phyloP scores from a whole-genome alignment of 2,888 invertebrate species.

The Carterocephalus palaemon region DNA sequence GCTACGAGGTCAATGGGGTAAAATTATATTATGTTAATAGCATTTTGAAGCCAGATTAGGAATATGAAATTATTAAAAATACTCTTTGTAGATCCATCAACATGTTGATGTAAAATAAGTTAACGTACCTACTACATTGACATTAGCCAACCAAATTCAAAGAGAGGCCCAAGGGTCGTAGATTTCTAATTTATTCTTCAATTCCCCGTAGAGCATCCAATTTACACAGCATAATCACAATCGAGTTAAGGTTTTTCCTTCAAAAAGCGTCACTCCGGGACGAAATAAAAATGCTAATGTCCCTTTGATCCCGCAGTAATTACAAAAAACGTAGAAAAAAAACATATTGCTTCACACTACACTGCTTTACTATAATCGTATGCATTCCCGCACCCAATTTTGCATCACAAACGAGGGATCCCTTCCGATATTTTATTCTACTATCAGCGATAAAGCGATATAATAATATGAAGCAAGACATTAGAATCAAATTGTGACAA shows the following conservation, averaged over 20 bases:
- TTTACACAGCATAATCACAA: slow-evolving; percentile 12
- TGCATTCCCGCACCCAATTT: slow-evolving; percentile 44
- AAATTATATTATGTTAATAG: no score
- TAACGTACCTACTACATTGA: no score
- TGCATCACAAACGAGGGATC: slow-evolving; percentile 64
- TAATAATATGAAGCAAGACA: no score
- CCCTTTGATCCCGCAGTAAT: slow-evolving; percentile 58
- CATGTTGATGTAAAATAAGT: no score
- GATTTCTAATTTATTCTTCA: no score
- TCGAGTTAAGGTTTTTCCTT: slow-evolving; percentile 11
- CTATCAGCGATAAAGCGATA: not conserved
- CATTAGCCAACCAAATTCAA: no score
- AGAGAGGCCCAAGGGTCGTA: no score
- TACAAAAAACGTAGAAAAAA: slow-evolving; percentile 45
- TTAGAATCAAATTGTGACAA: no score
- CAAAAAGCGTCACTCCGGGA: slow-evolving; percentile 29
- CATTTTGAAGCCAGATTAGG: no score
- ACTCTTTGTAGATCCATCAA: no score
- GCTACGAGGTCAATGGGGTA: no score
- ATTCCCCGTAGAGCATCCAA: slow-evolving; percentile 13
- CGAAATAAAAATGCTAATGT: slow-evolving; percentile 68
- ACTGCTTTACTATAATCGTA: slow-evolving; percentile 31
- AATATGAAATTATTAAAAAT: no score
- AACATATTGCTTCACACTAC: slow-evolving; percentile 33
- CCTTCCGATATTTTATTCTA: slow-evolving; percentile 11